phyloP scores from a whole-genome alignment of 2,888 invertebrate genomes.

The Clusia tigrina region DNA sequence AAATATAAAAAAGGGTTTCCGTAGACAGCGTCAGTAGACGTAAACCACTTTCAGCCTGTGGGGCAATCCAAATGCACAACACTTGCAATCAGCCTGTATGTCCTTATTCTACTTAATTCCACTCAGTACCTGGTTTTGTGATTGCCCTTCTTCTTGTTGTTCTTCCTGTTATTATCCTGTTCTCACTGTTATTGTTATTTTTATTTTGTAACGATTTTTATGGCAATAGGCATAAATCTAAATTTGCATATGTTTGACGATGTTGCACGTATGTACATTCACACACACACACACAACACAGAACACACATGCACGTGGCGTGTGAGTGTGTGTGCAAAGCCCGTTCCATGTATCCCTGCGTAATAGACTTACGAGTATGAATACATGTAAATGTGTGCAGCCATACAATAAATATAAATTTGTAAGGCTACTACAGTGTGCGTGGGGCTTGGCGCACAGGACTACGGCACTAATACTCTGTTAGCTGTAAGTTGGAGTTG shows the following conservation, averaged over 20 bases:
- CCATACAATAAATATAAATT: neutral
- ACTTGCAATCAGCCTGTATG: slow-evolving; percentile 24
- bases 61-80: neutral
- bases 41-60: no score
- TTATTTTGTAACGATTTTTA: neutral
- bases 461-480: neutral
- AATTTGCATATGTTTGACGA: slow-evolving; percentile 19
- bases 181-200: slow-evolving; percentile 18
- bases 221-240: slow-evolving; percentile 11
- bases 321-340: neutral
- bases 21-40: no score
- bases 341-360: no score
- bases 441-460: neutral
- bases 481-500: neutral
- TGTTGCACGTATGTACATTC: no score
- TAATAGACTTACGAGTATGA: neutral
- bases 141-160: slow-evolving; percentile 2
- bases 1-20: no score
- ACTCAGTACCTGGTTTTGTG: slow-evolving; percentile 11
- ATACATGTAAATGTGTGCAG: neutral
- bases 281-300: slow-evolving; percentile 1
- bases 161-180: neutral
- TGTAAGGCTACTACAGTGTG: neutral
- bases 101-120: slow-evolving; percentile 15
- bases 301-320: neutral